Evolutionary conservation across 1,140 invertebrate species (phyloP).

Genomic region (Euglossa dilemma): DNA sequence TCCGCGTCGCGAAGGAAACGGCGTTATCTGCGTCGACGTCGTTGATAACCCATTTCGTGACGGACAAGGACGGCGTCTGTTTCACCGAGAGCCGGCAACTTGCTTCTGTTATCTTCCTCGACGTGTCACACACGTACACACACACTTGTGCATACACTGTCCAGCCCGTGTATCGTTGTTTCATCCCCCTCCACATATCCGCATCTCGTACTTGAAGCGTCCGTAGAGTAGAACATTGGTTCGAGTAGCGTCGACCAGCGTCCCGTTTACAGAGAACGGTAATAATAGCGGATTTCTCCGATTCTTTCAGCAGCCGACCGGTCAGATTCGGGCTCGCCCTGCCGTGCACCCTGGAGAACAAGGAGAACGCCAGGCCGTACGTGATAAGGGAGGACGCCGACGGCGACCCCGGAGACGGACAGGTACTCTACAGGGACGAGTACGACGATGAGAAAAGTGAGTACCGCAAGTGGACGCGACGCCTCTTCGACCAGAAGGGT

Average conservation of each 20-base stretch:
- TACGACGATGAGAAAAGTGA: slow-evolving; percentile 87
- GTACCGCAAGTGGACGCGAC: slow-evolving; percentile 42
- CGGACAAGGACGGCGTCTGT: slow-evolving; percentile 26
- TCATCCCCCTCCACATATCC: slow-evolving; percentile 36
- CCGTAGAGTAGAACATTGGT: slow-evolving; percentile 77
- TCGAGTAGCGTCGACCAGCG: slow-evolving; percentile 69
- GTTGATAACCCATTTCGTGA: slow-evolving; percentile 29
- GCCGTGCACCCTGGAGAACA: slow-evolving; percentile 90
- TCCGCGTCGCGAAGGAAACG: slow-evolving; percentile 30
- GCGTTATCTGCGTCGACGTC: slow-evolving; percentile 44
- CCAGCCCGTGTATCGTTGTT: slow-evolving; percentile 22
- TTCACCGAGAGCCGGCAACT: slow-evolving; percentile 48
- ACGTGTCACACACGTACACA: slow-evolving; percentile 23
- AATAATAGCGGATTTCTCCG: slow-evolving; percentile 1
- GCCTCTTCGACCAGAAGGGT: too few species aligned
- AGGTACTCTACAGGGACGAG: slow-evolving; percentile 90
- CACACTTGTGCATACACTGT: slow-evolving; percentile 14
- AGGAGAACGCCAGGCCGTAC: slow-evolving; percentile 92
- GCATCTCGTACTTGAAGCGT: slow-evolving; percentile 58
- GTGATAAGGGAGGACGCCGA: slow-evolving; percentile 86
- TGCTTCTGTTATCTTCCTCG: slow-evolving; percentile 46
- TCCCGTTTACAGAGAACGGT: too few species aligned
- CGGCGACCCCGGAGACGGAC: slow-evolving; percentile 85
- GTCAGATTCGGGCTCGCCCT: slow-evolving; percentile 89
- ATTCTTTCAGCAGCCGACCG: slow-evolving; percentile 86